Evolutionary conservation across 2,797 vertebrate genomes (phyloP).

Genomic region (Chloroceryle inda): DNA sequence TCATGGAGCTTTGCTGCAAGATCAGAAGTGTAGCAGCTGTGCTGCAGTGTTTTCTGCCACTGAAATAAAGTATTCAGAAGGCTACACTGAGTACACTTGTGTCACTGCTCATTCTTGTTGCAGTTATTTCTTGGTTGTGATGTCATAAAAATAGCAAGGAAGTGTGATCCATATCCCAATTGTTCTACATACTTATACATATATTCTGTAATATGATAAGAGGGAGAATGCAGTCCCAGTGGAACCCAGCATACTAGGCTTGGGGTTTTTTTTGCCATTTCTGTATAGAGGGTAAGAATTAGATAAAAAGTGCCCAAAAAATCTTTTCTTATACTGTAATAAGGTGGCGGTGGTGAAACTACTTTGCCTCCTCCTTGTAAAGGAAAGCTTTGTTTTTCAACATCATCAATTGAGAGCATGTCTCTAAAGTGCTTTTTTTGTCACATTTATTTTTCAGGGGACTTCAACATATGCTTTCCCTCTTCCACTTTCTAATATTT

Average conservation of each 20-base stretch:
- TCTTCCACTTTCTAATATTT: slow-evolving; percentile 85
- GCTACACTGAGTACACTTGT: accelerated
- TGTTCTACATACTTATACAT: neutral
- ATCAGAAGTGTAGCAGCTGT: neutral
- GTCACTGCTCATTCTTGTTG: neutral
- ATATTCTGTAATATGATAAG: neutral
- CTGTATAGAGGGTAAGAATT: neutral
- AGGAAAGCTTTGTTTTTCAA: slow-evolving; percentile 34
- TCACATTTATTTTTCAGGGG: slow-evolving; percentile 59
- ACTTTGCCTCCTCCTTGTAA: neutral
- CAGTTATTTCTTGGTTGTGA: neutral
- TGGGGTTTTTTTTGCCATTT: slow-evolving; percentile 2
- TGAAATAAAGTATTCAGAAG: neutral
- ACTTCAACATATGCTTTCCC: slow-evolving; percentile 79
- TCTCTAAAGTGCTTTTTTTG: slow-evolving; percentile 58
- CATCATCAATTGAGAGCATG: slow-evolving; percentile 12
- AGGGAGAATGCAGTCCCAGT: neutral
- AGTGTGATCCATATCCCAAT: neutral
- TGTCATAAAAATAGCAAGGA: neutral
- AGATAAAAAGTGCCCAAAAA: neutral
- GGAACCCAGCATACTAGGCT: neutral
- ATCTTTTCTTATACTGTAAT: neutral
- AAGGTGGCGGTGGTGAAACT: neutral
- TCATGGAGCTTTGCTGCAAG: neutral
- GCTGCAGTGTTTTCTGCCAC: neutral